phyloP scores from a whole-genome alignment of 2,888 invertebrate genomes.

The Microctonus brassicae region DNA sequence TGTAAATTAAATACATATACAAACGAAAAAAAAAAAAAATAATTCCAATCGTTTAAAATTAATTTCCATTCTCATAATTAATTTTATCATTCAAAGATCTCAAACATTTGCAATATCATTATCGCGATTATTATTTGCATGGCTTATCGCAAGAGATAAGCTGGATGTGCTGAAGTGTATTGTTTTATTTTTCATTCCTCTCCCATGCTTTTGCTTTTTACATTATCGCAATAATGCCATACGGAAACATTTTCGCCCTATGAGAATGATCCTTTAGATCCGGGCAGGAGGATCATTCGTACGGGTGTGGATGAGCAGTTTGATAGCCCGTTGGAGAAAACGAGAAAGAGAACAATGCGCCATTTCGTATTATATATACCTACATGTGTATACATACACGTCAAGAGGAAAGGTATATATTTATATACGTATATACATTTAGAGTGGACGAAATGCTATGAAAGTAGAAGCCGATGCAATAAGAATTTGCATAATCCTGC shows the following conservation, averaged over 20 bases:
- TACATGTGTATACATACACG: background rate
- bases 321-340: background rate
- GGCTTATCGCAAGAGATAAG: background rate
- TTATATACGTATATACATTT: background rate
- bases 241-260: background rate
- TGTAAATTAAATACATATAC: background rate
- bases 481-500: slow-evolving; percentile 26
- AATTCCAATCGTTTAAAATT: background rate
- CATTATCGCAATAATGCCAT: background rate
- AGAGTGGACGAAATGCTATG: background rate
- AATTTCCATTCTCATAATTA: background rate
- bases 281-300: background rate
- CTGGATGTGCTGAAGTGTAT: background rate
- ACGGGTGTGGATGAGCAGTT: background rate
- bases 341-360: no score
- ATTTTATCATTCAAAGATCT: slow-evolving; percentile 2
- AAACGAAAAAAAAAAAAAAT: background rate
- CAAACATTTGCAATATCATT: slow-evolving; percentile 19
- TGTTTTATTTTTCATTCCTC: background rate
- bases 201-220: background rate
- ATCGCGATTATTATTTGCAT: slow-evolving; percentile 20
- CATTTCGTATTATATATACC: background rate
- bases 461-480: slow-evolving; percentile 1
- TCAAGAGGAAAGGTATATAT: background rate
- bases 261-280: background rate